These are phyloP conservation scores for Amphimallon solstitiale DNA, from an alignment of 2,888 invertebrate species.

Conservation along the genomic window DNA sequence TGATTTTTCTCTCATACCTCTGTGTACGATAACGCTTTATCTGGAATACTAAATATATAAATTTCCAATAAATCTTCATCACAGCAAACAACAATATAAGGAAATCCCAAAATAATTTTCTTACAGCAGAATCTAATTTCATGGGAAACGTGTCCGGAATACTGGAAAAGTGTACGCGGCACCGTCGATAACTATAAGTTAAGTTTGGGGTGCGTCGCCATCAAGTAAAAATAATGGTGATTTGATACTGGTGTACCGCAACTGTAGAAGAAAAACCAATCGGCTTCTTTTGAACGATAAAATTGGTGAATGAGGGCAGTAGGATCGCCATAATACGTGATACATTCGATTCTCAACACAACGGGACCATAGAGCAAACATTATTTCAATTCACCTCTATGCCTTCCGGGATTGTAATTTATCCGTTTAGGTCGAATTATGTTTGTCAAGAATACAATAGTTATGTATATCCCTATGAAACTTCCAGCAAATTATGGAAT, in stretches of 20 bases:
- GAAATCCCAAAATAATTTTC: constrained; percentile 27
- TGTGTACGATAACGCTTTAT: not conserved
- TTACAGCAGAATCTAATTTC: constrained; percentile 26
- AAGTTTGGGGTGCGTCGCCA: constrained; percentile 17
- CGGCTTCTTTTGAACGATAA: constrained; percentile 13
- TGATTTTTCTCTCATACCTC: not conserved
- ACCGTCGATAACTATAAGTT: constrained; percentile 21
- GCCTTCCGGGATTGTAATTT: too few relatives aligned
- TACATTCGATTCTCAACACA: not conserved
- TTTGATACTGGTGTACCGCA: constrained; percentile 43
- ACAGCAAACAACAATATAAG: constrained; percentile 11
- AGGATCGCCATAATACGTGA: not conserved
- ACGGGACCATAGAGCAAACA: too few relatives aligned
- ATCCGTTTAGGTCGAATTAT: too few relatives aligned
- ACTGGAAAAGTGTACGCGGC: not conserved
- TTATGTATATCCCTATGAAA: too few relatives aligned
- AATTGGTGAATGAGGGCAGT: not conserved
- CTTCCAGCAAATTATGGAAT: too few relatives aligned
- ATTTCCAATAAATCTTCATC: constrained; percentile 20
- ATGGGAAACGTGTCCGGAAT: constrained; percentile 20
- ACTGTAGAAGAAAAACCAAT: constrained; percentile 25
- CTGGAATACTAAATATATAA: constrained; percentile 15
- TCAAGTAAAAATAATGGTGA: constrained; percentile 49
- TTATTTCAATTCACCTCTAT: too few relatives aligned
- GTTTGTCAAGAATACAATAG: too few relatives aligned